A percentile compares a stretch with the other conserved stretches of the same genome.
Evolutionary conservation across 2,888 invertebrate genomes (phyloP).

Genomic region (Syrphus vitripennis): DNA sequence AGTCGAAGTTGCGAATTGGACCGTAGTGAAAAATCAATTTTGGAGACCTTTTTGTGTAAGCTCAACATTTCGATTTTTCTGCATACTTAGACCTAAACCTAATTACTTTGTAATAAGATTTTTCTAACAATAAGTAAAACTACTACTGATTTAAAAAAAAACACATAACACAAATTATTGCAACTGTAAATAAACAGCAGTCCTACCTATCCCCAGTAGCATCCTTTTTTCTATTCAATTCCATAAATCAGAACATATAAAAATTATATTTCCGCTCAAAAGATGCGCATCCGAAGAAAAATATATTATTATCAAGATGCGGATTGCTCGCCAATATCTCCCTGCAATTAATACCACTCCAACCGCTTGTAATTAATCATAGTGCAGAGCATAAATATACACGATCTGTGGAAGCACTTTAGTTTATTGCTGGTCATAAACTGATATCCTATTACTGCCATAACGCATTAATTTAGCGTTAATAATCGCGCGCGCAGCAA

Average conservation of each 20-base stretch:
- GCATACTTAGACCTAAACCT: no score
- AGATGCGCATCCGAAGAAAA: conserved; percentile 40
- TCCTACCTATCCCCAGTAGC: not conserved
- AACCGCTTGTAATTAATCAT: conserved; percentile 60
- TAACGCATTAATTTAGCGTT: conserved; percentile 64
- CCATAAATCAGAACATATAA: conserved; percentile 16
- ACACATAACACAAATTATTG: not conserved
- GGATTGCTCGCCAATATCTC: conserved; percentile 45
- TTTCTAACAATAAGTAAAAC: not conserved
- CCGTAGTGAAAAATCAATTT: no score
- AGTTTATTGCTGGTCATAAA: conserved; percentile 69
- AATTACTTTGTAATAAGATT: no score
- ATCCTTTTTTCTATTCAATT: not conserved
- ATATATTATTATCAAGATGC: conserved; percentile 58
- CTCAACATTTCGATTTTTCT: no score
- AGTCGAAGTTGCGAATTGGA: no score
- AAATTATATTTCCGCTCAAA: conserved; percentile 45
- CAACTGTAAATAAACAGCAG: not conserved
- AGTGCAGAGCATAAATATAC: conserved; percentile 53
- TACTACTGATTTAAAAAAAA: not conserved
- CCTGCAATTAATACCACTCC: conserved; percentile 61
- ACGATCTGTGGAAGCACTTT: conserved; percentile 65
- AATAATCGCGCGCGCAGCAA: conserved; percentile 47
- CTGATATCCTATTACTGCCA: conserved; percentile 69
- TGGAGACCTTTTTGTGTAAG: no score